Conservation (phyloP, 2,888 invertebrate genomes). For the Agrotis exclamationis region DNA sequence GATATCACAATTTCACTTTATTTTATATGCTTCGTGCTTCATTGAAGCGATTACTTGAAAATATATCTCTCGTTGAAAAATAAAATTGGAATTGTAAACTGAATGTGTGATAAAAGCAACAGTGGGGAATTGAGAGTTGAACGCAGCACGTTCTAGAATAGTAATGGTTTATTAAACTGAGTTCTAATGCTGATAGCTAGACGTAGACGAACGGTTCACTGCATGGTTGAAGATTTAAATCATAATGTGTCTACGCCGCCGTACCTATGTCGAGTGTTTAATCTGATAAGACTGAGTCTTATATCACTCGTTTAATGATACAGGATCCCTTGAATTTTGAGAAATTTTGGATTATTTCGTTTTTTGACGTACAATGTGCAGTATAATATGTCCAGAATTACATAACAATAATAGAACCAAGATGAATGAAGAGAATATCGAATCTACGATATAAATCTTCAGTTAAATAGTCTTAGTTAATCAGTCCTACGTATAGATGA, state of each 20-base stretch:
- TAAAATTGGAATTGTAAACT: constrained; percentile 28
- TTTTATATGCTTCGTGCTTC: constrained; percentile 36
- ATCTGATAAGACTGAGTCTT: too few relatives aligned
- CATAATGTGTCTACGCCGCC: too few relatives aligned
- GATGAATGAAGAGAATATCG: too few relatives aligned
- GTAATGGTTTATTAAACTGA: constrained; percentile 11
- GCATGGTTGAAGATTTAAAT: too few relatives aligned
- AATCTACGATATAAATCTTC: background rate
- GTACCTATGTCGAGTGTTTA: too few relatives aligned
- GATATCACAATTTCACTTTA: constrained; percentile 41
- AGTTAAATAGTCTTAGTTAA: constrained; percentile 15
- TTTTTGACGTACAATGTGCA: too few relatives aligned
- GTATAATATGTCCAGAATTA: too few relatives aligned
- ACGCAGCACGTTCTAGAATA: constrained; percentile 11
- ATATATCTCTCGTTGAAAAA: constrained; percentile 28
- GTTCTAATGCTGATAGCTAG: background rate
- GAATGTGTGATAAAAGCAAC: constrained; percentile 19
- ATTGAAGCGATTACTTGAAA: constrained; percentile 37
- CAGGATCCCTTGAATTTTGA: too few relatives aligned
- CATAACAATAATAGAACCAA: too few relatives aligned
- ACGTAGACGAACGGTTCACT: too few relatives aligned
- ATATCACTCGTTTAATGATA: too few relatives aligned
- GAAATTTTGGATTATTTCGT: too few relatives aligned
- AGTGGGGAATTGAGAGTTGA: constrained; percentile 2
- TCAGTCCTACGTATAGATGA: background rate